phyloP scores from a whole-genome alignment of 37 sponge, comb jelly and placozoan genomes.

The Cliona cf. orientalis region DNA sequence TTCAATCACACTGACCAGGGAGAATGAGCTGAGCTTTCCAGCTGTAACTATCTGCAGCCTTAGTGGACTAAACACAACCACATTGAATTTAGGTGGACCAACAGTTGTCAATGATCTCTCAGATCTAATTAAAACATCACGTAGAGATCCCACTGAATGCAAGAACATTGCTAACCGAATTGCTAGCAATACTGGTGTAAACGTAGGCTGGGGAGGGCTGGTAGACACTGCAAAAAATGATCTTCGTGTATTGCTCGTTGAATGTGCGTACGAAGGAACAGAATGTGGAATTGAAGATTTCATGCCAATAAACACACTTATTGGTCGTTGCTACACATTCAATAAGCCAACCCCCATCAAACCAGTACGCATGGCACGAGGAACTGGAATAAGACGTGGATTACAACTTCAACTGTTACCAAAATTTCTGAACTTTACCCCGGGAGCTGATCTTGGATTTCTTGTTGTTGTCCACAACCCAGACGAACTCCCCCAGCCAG shows the following conservation, averaged over 20 bases:
- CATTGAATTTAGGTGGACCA: too few species aligned
- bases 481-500: slow-evolving; percentile 14
- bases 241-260: background rate
- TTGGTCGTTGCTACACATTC: slow-evolving; percentile 36
- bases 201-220: slow-evolving; percentile 6
- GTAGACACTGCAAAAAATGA: background rate
- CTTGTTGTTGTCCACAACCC: slow-evolving; percentile 15
- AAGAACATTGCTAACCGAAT: slow-evolving; percentile 2
- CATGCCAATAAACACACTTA: slow-evolving; percentile 1
- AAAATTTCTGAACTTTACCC: background rate
- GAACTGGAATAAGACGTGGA: slow-evolving; percentile 16
- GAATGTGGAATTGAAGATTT: slow-evolving; percentile 9
- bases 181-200: background rate
- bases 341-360: background rate
- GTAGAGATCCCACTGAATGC: too few species aligned
- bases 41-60: slow-evolving; percentile 42
- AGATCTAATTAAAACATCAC: too few species aligned
- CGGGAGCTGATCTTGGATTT: background rate
- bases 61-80: slow-evolving; percentile 6
- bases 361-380: background rate
- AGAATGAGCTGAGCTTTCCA: background rate
- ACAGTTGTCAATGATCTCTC: too few species aligned
- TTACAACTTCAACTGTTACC: slow-evolving; percentile 1
- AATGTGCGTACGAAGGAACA: background rate
- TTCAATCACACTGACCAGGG: slow-evolving; percentile 3